phyloP scores from a whole-genome alignment of 1,140 invertebrate species.

The Pollicipes pollicipes region DNA sequence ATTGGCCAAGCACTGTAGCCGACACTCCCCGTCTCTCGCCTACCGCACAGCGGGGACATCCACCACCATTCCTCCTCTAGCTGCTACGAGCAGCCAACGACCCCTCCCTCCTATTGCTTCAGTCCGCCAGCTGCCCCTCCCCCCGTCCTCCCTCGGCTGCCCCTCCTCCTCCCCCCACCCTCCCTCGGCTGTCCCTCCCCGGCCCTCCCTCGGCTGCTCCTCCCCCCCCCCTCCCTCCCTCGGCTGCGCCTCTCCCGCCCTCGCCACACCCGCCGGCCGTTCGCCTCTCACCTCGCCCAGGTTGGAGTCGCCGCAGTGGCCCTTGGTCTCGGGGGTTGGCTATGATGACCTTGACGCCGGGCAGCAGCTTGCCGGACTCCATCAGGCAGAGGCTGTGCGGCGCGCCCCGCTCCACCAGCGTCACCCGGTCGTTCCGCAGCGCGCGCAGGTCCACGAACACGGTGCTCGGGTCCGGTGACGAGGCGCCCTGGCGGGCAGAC shows the following conservation, averaged over 20 bases:
- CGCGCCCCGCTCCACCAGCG: constrained; percentile 80
- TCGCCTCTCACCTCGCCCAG: constrained; percentile 64
- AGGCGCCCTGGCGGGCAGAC: constrained; percentile 53
- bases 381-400: constrained; percentile 92
- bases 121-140: too few relatives aligned
- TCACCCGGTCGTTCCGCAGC: constrained; percentile 84
- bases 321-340: constrained; percentile 98
- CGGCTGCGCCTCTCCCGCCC: not conserved
- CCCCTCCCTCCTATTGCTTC: too few relatives aligned
- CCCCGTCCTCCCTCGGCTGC: too few relatives aligned
- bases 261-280: too few relatives aligned
- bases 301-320: constrained; percentile 97
- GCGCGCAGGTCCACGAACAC: constrained; percentile 95
- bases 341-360: constrained; percentile 95
- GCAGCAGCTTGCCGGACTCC: constrained; percentile 93
- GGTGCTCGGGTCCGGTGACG: constrained; percentile 89
- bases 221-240: too few relatives aligned
- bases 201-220: not conserved
- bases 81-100: too few relatives aligned
- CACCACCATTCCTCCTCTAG: too few relatives aligned
- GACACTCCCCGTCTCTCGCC: too few relatives aligned
- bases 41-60: too few relatives aligned
- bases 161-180: not conserved
- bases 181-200: too few relatives aligned
- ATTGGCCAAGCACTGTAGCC: too few relatives aligned